Conservation (phyloP, 2,113 vertebrate species). For the Tupaia chinensis region DNA sequence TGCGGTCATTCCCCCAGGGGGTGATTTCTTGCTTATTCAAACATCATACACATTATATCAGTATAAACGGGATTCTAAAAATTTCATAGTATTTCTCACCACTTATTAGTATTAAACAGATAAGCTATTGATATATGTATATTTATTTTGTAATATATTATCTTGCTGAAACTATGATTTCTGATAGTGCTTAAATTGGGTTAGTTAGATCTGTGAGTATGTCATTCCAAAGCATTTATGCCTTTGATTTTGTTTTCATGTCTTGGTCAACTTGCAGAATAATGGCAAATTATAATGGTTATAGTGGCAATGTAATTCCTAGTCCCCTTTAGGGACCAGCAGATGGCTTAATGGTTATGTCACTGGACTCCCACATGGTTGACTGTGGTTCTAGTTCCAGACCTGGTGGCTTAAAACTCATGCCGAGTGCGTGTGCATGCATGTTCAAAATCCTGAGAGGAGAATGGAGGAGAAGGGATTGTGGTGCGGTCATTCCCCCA, state of each 20-base stretch:
- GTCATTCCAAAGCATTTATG: constrained; percentile 24
- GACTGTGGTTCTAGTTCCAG: too few relatives aligned
- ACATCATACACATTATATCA: not conserved
- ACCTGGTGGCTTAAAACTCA: too few relatives aligned
- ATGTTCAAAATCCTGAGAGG: too few relatives aligned
- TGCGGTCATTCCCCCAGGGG: too few relatives aligned
- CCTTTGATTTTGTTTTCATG: constrained; percentile 32
- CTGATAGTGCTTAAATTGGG: not conserved
- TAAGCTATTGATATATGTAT: not conserved
- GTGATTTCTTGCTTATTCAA: too few relatives aligned
- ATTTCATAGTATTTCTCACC: not conserved
- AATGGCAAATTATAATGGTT: not conserved
- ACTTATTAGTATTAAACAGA: not conserved
- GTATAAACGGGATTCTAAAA: not conserved
- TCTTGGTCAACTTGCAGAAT: constrained; percentile 23
- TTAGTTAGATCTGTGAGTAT: not conserved
- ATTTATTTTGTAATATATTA: not conserved
- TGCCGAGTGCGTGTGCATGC: too few relatives aligned
- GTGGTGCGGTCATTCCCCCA: too few relatives aligned
- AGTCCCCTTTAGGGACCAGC: not conserved
- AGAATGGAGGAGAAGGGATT: too few relatives aligned
- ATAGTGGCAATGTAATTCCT: not conserved
- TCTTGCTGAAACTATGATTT: constrained; percentile 10
- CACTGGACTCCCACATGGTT: too few relatives aligned
- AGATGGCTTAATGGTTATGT: too few relatives aligned